Percentiles rank a stretch among this genome's conserved stretches.
Conservation (phyloP, 2,797 vertebrate genomes). For the Mus minutoides region DNA sequence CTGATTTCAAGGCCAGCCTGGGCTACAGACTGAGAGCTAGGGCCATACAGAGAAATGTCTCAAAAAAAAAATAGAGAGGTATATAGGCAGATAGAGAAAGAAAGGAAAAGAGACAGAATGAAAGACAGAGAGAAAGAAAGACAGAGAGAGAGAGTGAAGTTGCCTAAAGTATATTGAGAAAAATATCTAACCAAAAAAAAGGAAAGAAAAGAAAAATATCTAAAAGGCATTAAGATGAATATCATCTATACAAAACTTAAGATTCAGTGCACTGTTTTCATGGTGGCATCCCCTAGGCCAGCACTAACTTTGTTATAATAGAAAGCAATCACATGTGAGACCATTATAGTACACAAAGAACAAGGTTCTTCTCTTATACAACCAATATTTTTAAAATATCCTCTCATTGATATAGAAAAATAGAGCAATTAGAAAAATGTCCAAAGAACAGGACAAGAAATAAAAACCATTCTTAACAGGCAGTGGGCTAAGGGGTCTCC, state of each 20-base stretch:
- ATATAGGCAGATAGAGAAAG: too few species aligned
- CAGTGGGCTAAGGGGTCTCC: not conserved
- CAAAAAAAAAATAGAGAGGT: too few species aligned
- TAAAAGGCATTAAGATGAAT: not conserved
- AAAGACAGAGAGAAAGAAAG: too few species aligned
- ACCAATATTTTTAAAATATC: not conserved
- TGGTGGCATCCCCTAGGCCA: not conserved
- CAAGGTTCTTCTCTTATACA: not conserved
- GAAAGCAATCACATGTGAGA: not conserved
- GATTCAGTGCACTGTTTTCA: not conserved
- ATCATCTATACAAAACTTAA: not conserved
- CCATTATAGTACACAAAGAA: not conserved
- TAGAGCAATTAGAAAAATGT: not conserved
- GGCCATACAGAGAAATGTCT: too few species aligned
- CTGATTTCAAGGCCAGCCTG: too few species aligned
- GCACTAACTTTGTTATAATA: not conserved
- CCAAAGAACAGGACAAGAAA: not conserved
- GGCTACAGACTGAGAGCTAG: too few species aligned
- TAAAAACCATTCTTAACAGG: not conserved
- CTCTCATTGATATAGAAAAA: not conserved
- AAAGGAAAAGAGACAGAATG: rapidly evolving
- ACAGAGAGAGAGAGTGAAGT: too few species aligned
- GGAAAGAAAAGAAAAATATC: too few species aligned
- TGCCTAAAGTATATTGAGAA: not conserved
- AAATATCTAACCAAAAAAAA: not conserved